A percentile compares a stretch with the other conserved stretches of the same genome.
These are phyloP conservation scores for Brachionus asplanchnoidis DNA, from an alignment of 1,140 invertebrate genomes.

Conservation along the genomic window DNA sequence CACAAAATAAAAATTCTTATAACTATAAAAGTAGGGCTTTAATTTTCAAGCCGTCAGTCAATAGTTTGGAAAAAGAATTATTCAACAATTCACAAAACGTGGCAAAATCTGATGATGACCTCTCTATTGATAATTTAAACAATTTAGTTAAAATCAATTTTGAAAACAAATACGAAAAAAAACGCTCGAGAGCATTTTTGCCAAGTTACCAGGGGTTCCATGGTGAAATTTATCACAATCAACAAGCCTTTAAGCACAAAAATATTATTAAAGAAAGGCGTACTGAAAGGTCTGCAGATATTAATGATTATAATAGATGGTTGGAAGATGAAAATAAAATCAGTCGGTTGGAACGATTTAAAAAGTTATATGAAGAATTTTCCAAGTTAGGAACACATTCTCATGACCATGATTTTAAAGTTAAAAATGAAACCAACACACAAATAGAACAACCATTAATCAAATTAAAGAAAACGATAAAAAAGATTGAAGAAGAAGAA, in stretches of 20 bases:
- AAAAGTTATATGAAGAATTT: slow-evolving; percentile 26
- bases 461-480: slow-evolving; percentile 12
- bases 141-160: background rate
- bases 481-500: slow-evolving; percentile 25
- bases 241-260: background rate
- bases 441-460: background rate
- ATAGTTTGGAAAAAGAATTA: background rate
- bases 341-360: slow-evolving; percentile 8
- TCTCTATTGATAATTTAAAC: background rate
- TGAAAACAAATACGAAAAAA: background rate
- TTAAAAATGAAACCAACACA: background rate
- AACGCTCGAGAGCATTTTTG: background rate
- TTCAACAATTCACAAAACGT: background rate
- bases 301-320: slow-evolving; percentile 21
- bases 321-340: background rate
- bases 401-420: background rate
- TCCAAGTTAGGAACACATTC: background rate
- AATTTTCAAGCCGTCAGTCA: background rate
- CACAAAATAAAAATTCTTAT: background rate
- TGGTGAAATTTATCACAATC: background rate
- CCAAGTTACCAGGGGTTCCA: background rate
- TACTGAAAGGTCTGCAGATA: background rate
- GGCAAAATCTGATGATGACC: background rate
- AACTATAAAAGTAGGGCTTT: background rate
- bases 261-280: background rate